These are phyloP conservation scores for Mastomys natalensis DNA, from an alignment of 2,113 vertebrate genomes.

Conservation along the genomic window DNA sequence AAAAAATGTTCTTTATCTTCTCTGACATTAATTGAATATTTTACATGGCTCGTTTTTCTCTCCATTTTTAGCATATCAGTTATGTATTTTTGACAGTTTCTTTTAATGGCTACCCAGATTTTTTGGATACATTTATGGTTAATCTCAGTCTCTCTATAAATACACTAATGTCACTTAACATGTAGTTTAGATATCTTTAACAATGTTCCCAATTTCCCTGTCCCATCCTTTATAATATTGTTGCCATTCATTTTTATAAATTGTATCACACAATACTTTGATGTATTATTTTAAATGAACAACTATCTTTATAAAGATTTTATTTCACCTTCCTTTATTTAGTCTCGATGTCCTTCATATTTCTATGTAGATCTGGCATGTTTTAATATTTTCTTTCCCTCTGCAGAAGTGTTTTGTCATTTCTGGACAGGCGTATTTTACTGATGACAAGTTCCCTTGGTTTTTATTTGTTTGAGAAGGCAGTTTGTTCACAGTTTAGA, in stretches of 20 bases:
- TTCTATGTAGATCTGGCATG: not conserved
- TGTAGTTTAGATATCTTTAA: not conserved
- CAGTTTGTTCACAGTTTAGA: not conserved
- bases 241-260: not conserved
- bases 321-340: not conserved
- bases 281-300: constrained; percentile 12
- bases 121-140: not conserved
- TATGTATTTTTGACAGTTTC: not conserved
- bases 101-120: not conserved
- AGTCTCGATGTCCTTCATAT: not conserved
- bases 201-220: not conserved
- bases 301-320: not conserved
- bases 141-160: not conserved
- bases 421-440: not conserved
- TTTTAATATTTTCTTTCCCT: constrained; percentile 16
- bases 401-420: not conserved
- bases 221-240: not conserved
- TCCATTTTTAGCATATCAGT: not conserved
- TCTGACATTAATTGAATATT: not conserved
- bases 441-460: not conserved
- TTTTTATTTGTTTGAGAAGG: constrained; percentile 25
- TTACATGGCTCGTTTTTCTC: constrained; percentile 34
- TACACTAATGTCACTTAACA: not conserved
- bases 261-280: not conserved
- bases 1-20: not conserved